These are phyloP conservation scores for Uria lomvia DNA, from an alignment of 2,113 vertebrate species.

Conservation along the genomic window DNA sequence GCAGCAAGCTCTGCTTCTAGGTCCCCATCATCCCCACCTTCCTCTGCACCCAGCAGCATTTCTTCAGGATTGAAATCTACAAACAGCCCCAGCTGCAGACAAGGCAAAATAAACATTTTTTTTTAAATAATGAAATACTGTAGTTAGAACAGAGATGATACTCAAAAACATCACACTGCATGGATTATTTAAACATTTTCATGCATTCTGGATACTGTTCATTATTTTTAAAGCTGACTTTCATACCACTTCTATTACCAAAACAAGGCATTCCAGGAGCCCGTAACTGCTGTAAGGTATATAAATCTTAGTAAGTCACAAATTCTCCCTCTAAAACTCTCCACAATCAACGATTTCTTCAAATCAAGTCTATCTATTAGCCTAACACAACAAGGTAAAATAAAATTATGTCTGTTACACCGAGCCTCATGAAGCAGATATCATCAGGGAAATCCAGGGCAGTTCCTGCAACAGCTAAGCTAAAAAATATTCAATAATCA, in stretches of 20 bases:
- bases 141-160: neutral
- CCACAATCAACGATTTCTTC: neutral
- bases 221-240: neutral
- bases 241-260: neutral
- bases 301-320: neutral
- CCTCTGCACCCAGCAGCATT: conserved; percentile 78
- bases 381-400: neutral
- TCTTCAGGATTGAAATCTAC: conserved; percentile 86
- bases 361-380: neutral
- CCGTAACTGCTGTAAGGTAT: neutral
- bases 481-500: neutral
- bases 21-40: conserved; percentile 80
- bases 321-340: neutral
- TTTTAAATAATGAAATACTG: neutral
- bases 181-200: neutral
- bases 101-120: neutral
- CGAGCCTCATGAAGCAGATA: neutral
- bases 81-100: conserved; percentile 88
- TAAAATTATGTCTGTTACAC: neutral
- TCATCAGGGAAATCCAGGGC: neutral
- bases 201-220: neutral
- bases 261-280: neutral
- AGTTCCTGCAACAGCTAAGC: neutral
- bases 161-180: neutral
- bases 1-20: conserved; percentile 92